Conservation (phyloP, 2,888 invertebrate species). For the Blomia tropicalis region DNA sequence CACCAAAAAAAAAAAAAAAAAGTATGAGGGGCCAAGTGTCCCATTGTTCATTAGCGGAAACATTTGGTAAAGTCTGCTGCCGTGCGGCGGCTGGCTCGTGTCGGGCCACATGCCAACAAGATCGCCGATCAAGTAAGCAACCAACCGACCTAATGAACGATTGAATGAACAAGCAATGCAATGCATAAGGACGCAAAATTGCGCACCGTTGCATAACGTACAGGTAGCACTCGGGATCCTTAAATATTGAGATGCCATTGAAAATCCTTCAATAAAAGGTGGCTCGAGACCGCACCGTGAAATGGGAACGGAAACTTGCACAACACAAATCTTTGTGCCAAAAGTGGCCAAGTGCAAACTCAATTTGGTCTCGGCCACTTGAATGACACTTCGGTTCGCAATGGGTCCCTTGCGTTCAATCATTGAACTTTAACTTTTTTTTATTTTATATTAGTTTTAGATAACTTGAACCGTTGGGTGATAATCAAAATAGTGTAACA, state of each 20-base stretch:
- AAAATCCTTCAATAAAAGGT: too few relatives aligned
- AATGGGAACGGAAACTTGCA: constrained; percentile 8
- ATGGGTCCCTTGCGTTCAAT: too few relatives aligned
- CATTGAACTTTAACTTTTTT: too few relatives aligned
- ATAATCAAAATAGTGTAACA: too few relatives aligned
- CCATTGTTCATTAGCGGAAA: constrained; percentile 2
- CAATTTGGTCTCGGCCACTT: not conserved
- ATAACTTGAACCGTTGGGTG: too few relatives aligned
- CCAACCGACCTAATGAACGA: not conserved
- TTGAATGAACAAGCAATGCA: not conserved
- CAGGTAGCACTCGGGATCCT: too few relatives aligned
- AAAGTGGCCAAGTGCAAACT: not conserved
- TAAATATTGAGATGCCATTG: too few relatives aligned
- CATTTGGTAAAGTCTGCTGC: not conserved
- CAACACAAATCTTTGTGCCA: too few relatives aligned
- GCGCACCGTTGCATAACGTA: constrained; percentile 10
- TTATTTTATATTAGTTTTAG: too few relatives aligned
- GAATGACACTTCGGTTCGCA: too few relatives aligned
- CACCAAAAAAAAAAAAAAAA: not conserved
- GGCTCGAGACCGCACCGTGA: constrained; percentile 4
- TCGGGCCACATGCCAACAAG: not conserved
- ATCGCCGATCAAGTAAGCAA: not conserved
- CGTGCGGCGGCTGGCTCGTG: not conserved
- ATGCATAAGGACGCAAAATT: not conserved
- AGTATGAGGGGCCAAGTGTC: constrained; percentile 2